Conservation (phyloP, 2,797 vertebrate genomes). For the Syncerus caffer region DNA sequence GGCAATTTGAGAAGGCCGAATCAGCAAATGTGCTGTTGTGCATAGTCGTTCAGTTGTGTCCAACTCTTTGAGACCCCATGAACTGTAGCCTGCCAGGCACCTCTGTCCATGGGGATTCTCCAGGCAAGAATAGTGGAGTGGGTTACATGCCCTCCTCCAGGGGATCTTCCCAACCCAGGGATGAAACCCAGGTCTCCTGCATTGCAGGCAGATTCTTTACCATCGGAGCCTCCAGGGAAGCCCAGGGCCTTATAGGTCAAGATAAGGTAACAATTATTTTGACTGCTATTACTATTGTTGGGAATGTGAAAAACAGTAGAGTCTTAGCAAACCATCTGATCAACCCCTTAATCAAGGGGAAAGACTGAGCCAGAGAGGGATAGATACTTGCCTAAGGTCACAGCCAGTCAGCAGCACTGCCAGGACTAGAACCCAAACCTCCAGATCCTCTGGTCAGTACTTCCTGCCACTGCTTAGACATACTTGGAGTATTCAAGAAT, state of each 20-base stretch:
- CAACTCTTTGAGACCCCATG: neutral
- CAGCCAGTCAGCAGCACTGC: neutral
- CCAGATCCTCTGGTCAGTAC: neutral
- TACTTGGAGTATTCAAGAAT: neutral
- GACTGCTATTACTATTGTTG: neutral
- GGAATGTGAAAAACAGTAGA: neutral
- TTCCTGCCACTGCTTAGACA: neutral
- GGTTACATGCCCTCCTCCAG: neutral
- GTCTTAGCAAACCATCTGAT: neutral
- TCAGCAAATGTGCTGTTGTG: neutral
- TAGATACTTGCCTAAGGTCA: neutral
- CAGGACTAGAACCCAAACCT: constrained; percentile 1
- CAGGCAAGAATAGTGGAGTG: neutral
- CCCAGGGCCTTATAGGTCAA: neutral
- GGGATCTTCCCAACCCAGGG: neutral
- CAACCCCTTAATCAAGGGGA: neutral
- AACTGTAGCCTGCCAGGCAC: neutral
- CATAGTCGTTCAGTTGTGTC: accelerated
- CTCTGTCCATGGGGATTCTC: neutral
- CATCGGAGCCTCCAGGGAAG: no score
- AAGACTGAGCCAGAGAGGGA: neutral
- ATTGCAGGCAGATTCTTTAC: no score
- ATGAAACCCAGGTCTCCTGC: neutral
- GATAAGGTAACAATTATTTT: neutral
- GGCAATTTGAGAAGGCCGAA: neutral